These are phyloP conservation scores for Agapostemon virescens DNA, from an alignment of 2,888 invertebrate genomes.

Conservation along the genomic window DNA sequence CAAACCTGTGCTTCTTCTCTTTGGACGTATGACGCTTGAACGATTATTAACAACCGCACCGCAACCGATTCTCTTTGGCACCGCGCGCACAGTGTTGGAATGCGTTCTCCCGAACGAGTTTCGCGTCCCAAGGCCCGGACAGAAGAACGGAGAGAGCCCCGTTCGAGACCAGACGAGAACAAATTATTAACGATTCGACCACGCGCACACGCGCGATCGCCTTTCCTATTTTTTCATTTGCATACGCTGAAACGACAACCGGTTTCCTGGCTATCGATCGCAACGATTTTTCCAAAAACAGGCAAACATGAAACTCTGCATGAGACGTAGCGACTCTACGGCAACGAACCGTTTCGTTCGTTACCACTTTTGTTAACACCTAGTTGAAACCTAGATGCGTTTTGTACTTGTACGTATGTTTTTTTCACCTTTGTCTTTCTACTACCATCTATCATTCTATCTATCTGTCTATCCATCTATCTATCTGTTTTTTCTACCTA, in stretches of 20 bases:
- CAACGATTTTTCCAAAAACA: background rate
- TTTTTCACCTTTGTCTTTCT: constrained; percentile 25
- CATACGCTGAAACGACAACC: background rate
- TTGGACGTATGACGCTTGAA: constrained; percentile 7
- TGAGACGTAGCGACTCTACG: constrained; percentile 49
- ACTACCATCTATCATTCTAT: constrained; percentile 17
- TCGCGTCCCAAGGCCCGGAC: background rate
- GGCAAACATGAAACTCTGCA: constrained; percentile 42
- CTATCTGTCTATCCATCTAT: background rate
- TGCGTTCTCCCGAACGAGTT: background rate
- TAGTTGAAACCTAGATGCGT: constrained; percentile 53
- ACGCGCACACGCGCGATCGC: no score
- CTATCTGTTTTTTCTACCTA: background rate
- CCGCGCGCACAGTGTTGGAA: background rate
- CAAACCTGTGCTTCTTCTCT: background rate
- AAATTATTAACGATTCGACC: no score
- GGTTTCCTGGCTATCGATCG: background rate
- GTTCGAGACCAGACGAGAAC: background rate
- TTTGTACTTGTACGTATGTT: constrained; percentile 40
- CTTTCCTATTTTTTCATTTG: background rate
- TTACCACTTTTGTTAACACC: constrained; percentile 34
- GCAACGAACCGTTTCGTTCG: constrained; percentile 26
- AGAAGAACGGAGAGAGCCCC: background rate
- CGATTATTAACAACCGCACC: background rate
- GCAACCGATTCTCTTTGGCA: constrained; percentile 4